Base-by-base conservation (phyloP, 2,888 invertebrate species). In the Achlya flavicornis region DNA sequence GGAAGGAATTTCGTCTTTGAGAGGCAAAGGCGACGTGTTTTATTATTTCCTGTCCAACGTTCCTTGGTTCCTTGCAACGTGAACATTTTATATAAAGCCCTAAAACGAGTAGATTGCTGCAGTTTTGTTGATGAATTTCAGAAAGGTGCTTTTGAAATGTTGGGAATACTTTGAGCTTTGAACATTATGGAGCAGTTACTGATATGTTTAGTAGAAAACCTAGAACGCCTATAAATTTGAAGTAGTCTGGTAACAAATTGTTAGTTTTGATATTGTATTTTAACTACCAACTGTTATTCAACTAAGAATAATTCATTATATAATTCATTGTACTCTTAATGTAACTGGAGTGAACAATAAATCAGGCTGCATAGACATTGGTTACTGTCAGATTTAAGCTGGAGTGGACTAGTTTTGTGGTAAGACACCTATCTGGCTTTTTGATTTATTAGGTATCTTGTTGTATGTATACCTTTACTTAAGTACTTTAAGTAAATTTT, bases 41-140 rank as follows among this genome's bases (percentile, higher is more conserved):
- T 83, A 83, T 81, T 80, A 79, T 81, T 80, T 81, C 76, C 78
- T 66, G 72, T 73, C 63, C 61, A n/a, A 14, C 57, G 66, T 62
- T 59, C 61, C 64, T 70, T 69, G 69, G 69, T 67, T 71, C 64
- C 65, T 62, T 63, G 53, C 53, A 53, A 53, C 53, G 53, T 19
- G 53, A 53, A 53, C 16, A 53, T 53, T 53, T 16, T 53, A 53
- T 53, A 53, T 19, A 53, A 53, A 53, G 19, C 53, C 46, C 1
- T 46, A 60, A 67, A 62, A 69, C 62, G 64, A 66, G 43, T 67
- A 63, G 61, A 66, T 75, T 53, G 32, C n/a, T 46, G 46, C 61
- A 48, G 46, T 61, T 14, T 63, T 63, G 16, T 32, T 46, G 58
- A 62, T 59, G 57, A 60, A 58, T 58, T 58, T 53, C 35, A 66